Evolutionary conservation across 2,888 invertebrate species (phyloP).

Genomic region (Entomobrya multifasciata): DNA sequence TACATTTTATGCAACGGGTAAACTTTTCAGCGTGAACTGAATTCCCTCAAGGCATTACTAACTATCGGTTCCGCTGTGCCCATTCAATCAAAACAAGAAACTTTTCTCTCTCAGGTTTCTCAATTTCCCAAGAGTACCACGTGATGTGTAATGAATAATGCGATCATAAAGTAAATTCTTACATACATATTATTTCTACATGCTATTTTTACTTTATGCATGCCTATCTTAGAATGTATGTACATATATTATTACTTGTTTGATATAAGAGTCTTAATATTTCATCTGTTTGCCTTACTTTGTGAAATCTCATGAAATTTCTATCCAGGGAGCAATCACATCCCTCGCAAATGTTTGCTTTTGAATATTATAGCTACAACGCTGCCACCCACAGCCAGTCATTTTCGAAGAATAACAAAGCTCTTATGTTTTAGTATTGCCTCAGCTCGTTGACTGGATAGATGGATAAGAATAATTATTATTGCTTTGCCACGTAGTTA

Average conservation of each 20-base stretch:
- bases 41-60: conserved; percentile 19
- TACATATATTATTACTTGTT: no score
- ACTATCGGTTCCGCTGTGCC: conserved; percentile 21
- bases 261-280: neutral
- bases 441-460: neutral
- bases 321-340: conserved; percentile 52
- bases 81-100: conserved; percentile 43
- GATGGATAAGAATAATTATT: conserved; percentile 15
- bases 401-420: neutral
- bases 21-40: conserved; percentile 29
- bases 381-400: neutral
- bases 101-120: neutral
- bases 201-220: no score
- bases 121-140: neutral
- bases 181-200: neutral
- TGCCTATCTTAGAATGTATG: neutral
- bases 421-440: neutral
- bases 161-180: neutral
- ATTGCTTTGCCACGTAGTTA: conserved; percentile 23
- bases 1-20: neutral
- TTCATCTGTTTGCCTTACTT: neutral
- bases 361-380: neutral
- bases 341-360: neutral
- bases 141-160: neutral
- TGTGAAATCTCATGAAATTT: conserved; percentile 49